A percentile compares a stretch with the other conserved stretches of the same genome.
These are phyloP conservation scores for Ictalurus furcatus DNA, from an alignment of 2,113 vertebrate genomes.

Conservation along the genomic window DNA sequence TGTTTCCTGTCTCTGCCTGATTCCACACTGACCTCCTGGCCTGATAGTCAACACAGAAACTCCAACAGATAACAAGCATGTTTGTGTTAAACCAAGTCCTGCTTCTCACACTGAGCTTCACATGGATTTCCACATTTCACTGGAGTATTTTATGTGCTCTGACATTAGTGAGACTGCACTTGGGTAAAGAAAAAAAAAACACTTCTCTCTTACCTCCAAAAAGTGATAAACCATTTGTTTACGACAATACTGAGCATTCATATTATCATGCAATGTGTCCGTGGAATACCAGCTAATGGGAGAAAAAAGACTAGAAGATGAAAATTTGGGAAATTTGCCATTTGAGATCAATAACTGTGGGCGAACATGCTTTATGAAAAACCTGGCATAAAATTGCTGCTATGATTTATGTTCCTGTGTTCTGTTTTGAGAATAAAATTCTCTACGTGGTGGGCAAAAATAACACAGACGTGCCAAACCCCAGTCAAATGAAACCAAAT, in stretches of 20 bases:
- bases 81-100: conserved; percentile 42
- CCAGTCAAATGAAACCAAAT: conserved; percentile 18
- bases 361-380: conserved; percentile 25
- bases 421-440: conserved; percentile 17
- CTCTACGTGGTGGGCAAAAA: background rate
- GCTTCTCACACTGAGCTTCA: conserved; percentile 42
- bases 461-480: background rate
- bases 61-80: conserved; percentile 43
- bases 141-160: background rate
- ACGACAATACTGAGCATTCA: conserved; percentile 32
- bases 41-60: conserved; percentile 21
- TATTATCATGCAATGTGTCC: background rate
- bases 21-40: conserved; percentile 35
- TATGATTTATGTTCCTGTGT: conserved; percentile 35
- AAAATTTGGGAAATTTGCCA: conserved; percentile 36
- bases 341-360: conserved; percentile 48
- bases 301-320: background rate
- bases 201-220: background rate
- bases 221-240: conserved; percentile 21
- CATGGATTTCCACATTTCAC: conserved; percentile 26
- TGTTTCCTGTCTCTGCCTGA: conserved; percentile 49
- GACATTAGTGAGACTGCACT: conserved; percentile 25
- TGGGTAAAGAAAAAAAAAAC: background rate
- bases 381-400: conserved; percentile 17
- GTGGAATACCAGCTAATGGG: conserved; percentile 19